Conservation (phyloP, 2,888 invertebrate species). For the Seira ritae region DNA sequence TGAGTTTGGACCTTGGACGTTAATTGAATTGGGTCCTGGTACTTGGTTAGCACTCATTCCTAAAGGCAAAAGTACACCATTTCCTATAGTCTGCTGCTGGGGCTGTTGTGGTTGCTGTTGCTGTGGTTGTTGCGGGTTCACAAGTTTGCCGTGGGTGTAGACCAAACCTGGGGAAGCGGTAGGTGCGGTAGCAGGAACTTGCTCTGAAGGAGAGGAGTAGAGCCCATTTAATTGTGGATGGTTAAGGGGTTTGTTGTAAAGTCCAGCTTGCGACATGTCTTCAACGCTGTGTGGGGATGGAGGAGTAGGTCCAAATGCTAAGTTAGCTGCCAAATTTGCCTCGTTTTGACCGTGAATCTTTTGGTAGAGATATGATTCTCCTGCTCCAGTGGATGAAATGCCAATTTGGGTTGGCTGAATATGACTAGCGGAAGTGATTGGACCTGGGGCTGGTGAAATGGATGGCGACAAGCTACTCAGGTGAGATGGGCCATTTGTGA, state of each 20-base stretch:
- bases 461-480: background rate
- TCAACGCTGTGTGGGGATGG: slow-evolving; percentile 51
- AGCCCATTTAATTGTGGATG: slow-evolving; percentile 39
- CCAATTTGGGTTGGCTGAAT: background rate
- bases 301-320: slow-evolving; percentile 53
- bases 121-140: slow-evolving; percentile 25
- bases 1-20: background rate
- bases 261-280: slow-evolving; percentile 15
- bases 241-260: slow-evolving; percentile 23
- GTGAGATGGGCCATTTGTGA: slow-evolving; percentile 42
- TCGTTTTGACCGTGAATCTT: slow-evolving; percentile 30
- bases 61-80: slow-evolving; percentile 44
- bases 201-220: slow-evolving; percentile 41
- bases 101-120: no score
- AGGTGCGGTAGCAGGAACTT: slow-evolving; percentile 24
- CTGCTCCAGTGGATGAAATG: background rate
- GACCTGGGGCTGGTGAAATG: background rate
- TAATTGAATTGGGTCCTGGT: background rate
- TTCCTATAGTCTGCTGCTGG: slow-evolving; percentile 29
- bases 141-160: slow-evolving; percentile 35
- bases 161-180: slow-evolving; percentile 23
- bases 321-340: slow-evolving; percentile 17
- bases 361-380: slow-evolving; percentile 47
- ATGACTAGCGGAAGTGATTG: background rate
- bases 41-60: slow-evolving; percentile 42